A percentile compares a stretch with the other conserved stretches of the same genome.
Evolutionary conservation across 1,140 invertebrate species (phyloP).

Genomic region (Drosophila nikananu): DNA sequence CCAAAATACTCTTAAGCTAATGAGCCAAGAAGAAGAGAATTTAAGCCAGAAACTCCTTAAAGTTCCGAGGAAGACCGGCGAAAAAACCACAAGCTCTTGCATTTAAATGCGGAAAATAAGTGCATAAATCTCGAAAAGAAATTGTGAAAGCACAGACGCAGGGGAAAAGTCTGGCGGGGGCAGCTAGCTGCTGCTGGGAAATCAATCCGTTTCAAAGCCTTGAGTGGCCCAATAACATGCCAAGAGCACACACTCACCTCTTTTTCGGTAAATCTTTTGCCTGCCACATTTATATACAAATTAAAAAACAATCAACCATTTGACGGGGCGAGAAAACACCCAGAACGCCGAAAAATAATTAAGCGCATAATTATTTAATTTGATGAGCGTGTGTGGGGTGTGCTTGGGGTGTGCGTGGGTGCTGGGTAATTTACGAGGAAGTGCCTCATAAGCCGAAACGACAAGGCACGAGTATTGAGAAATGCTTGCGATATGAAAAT

Average conservation of each 20-base stretch:
- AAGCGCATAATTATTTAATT: constrained; percentile 76
- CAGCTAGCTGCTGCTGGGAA: neutral
- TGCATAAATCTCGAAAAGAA: constrained; percentile 38
- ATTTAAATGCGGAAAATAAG: constrained; percentile 25
- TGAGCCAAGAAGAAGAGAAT: constrained; percentile 10
- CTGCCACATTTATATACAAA: constrained; percentile 49
- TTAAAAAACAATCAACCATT: constrained; percentile 63
- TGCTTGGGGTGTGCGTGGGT: constrained; percentile 17
- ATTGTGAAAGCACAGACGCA: constrained; percentile 17
- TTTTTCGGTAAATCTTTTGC: neutral
- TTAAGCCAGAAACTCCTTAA: neutral
- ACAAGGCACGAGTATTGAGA: constrained; percentile 47
- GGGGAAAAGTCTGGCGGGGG: neutral
- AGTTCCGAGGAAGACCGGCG: constrained; percentile 1
- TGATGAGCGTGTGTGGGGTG: constrained; percentile 32
- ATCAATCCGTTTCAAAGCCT: constrained; percentile 18
- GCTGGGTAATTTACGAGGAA: constrained; percentile 39
- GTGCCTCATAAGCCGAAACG: constrained; percentile 40
- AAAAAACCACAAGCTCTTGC: neutral
- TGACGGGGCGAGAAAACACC: constrained; percentile 3
- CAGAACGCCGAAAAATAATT: constrained; percentile 54
- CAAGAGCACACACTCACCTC: neutral
- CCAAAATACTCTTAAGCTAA: constrained; percentile 19
- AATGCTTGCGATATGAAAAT: constrained; percentile 67
- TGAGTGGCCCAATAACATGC: constrained; percentile 13